Evolutionary conservation across 2,113 vertebrate species (phyloP), one percentile per base, ranked within the genome.

Genomic region (Malurus cyaneus): DNA sequence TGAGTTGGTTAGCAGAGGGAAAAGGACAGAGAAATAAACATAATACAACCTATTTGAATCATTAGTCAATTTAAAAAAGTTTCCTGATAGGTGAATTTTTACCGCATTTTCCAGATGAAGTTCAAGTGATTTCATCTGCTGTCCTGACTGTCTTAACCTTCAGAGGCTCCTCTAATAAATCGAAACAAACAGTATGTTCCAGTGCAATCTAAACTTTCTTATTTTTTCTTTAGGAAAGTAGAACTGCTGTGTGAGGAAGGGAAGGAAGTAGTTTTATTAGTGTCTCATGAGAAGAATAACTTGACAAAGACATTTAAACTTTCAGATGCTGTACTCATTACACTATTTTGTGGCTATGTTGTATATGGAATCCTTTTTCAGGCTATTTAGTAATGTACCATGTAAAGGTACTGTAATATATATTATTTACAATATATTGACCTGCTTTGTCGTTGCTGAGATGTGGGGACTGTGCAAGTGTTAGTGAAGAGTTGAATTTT

Each of bases 401-500:
- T n/a, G 9, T 11, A 77, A 54, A 32, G 32, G 3, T 46, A 21
- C 15, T 39, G 7, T 41, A n/a, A 9, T 10, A 4, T 23, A 19
- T 8, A 24, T 59, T 32, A n/a, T 59, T n/a, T 49, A 32, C 25
- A 26, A 6, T 8, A 11, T 31, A 15, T 42, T 36, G 12, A 52
- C 5, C 12, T 73, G 18, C 6, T 73, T 44, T 65, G 9, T 34
- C 16, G 9, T 24, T 11, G 1, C 6, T 29, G 57, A 59, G 26
- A 34, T 15, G 18, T 36, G 9, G 15, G 32, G 24, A n/a, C 8
- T 1, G 0, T 31, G 4, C 5, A 39, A 52, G 5, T 34, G 6
- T 28, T 60, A 47, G 14, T 2, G 11, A 71, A 52, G 32, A 53
- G 18, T 2, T 46, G 10, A 52, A 9, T 29, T 74, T 76, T 26